Conservation (phyloP, 1,140 invertebrate species). For the Leptopilina clavipes region DNA sequence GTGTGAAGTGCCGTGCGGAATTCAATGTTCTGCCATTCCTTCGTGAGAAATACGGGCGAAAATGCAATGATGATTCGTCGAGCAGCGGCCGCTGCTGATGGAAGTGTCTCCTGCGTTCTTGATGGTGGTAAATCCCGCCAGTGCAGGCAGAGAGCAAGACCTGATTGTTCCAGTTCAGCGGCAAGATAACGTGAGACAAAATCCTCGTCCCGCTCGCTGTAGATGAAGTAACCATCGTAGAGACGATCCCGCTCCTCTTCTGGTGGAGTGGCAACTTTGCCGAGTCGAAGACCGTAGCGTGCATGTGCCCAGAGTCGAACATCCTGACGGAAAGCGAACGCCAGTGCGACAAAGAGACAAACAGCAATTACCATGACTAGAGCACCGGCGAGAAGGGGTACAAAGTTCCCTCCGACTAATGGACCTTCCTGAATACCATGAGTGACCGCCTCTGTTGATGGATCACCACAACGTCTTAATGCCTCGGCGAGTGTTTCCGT, state of each 20-base stretch:
- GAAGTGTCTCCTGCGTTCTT: constrained; percentile 82
- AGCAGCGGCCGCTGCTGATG: constrained; percentile 85
- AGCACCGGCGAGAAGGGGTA: constrained; percentile 83
- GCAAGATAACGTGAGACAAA: constrained; percentile 86
- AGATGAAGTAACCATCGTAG: constrained; percentile 91
- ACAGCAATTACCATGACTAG: constrained; percentile 84
- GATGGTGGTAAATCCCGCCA: constrained; percentile 84
- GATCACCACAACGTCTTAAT: constrained; percentile 79
- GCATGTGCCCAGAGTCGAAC: constrained; percentile 84
- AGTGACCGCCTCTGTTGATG: constrained; percentile 65
- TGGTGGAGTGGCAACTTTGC: constrained; percentile 76
- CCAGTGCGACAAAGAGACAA: constrained; percentile 80
- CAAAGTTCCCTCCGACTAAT: constrained; percentile 78
- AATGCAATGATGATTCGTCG: constrained; percentile 83
- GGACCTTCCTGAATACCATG: constrained; percentile 71
- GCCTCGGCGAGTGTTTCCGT: constrained; percentile 77
- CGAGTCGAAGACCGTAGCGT: constrained; percentile 83
- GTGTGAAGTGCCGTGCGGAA: constrained; percentile 83
- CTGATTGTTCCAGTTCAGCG: constrained; percentile 85
- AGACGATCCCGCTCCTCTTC: constrained; percentile 83
- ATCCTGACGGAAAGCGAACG: constrained; percentile 85
- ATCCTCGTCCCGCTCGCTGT: constrained; percentile 89
- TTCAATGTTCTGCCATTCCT: constrained; percentile 84
- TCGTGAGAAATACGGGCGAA: constrained; percentile 83
- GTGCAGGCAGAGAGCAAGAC: constrained; percentile 84